Evolutionary conservation across 2,113 vertebrate genomes (phyloP), one percentile per base, ranked within the genome.

Genomic region (Atrichornis clamosus): DNA sequence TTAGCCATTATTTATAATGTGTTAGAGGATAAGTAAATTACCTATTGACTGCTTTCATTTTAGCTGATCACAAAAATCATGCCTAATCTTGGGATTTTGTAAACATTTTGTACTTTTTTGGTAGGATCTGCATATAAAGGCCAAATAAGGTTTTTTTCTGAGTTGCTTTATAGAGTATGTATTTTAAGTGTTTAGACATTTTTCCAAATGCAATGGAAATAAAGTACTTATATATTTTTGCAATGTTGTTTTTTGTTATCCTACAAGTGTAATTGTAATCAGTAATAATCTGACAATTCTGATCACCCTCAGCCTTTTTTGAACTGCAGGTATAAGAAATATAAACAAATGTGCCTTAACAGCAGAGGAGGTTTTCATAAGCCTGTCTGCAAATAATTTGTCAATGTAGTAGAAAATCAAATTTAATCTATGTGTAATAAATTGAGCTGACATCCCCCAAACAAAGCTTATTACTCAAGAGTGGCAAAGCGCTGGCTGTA

Each of bases 371-470:
- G 70, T 70, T 96, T 70, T 79, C 84, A 37, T 32, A 69, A 69
- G 24, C 59, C 18, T 84, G 18, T 86, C 72, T 96, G 67, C 18
- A 53, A 56, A 83, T 84, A 86, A 91, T 91, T 94, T 96, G 41
- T 95, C 96, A 94, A 37, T 59, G 78, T 89, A 96, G 63, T 86
- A 84, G 79, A 86, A 96, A 97, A 96, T 91, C 62, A 93, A 91
- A 89, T 95, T 58, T 95, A 91, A 96, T 96, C 73, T 93, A 22
- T 44, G 15, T 91, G 24, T 89, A 96, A 97, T 93, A 93, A 95
- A 94, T 91, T 82, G 87, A 93, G 55, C 83, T 90, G 89, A 94
- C 76, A 79, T 94, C 86, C 84, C 49, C 75, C 63, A 97, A 97
- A 90, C 81, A 85, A 85, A 95, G 74, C 65, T 88, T 94, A 89